These are phyloP conservation scores for Peucedramus taeniatus DNA, from an alignment of 2,113 vertebrate genomes.

Conservation along the genomic window DNA sequence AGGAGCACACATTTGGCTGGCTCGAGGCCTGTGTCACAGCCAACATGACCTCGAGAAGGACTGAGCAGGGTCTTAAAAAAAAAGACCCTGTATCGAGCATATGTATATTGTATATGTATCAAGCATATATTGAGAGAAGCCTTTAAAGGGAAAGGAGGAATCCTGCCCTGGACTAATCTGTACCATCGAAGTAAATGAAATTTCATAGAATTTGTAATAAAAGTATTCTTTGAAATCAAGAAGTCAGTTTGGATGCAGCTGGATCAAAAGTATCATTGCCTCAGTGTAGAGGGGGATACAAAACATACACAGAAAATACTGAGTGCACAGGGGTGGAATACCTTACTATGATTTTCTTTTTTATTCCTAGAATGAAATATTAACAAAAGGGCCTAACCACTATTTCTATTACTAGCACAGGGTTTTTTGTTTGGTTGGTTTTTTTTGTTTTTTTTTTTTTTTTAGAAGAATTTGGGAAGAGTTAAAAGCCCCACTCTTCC, in stretches of 20 bases:
- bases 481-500: background rate
- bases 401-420: background rate
- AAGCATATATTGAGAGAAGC: background rate
- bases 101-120: too few relatives aligned
- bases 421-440: too few relatives aligned
- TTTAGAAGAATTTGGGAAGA: background rate
- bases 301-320: background rate
- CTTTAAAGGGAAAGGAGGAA: background rate
- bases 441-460: too few relatives aligned
- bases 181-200: background rate
- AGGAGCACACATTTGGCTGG: background rate
- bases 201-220: background rate
- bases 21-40: background rate
- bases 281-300: background rate
- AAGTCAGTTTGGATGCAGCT: background rate
- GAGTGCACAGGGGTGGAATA: accelerated
- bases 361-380: background rate
- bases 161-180: background rate
- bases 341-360: background rate
- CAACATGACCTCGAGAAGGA: background rate
- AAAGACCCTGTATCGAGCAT: too few relatives aligned
- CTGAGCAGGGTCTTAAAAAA: background rate
- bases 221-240: background rate
- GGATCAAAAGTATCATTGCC: background rate
- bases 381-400: background rate